phyloP scores from a whole-genome alignment of 2,888 invertebrate species.

The Thereva unica region DNA sequence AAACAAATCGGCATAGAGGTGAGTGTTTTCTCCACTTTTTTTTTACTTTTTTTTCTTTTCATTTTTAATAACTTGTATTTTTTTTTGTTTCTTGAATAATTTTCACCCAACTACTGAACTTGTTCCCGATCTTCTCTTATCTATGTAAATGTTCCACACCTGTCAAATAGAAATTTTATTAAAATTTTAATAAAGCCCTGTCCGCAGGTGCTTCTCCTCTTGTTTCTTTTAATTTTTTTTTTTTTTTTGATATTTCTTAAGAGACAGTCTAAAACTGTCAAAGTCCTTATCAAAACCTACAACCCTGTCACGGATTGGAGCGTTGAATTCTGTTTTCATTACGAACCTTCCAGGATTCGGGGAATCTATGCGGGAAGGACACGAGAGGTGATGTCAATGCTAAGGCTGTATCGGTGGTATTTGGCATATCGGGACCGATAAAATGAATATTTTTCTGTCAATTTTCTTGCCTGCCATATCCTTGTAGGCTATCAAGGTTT shows the following conservation, averaged over 20 bases:
- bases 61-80: neutral
- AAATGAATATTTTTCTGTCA: slow-evolving; percentile 2
- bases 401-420: neutral
- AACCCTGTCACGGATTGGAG: neutral
- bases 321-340: neutral
- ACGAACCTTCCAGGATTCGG: too few species aligned
- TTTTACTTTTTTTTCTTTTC: slow-evolving; percentile 4
- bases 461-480: neutral
- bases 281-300: slow-evolving; percentile 14
- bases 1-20: slow-evolving; percentile 99
- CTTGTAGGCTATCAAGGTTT: too few species aligned
- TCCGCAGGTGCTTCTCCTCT: neutral
- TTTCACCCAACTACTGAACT: neutral
- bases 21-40: slow-evolving; percentile 56
- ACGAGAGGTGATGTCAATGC: too few species aligned
- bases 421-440: neutral
- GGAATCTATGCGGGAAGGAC: too few species aligned
- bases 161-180: neutral
- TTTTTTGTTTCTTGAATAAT: neutral
- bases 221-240: slow-evolving; percentile 25
- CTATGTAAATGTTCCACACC: neutral
- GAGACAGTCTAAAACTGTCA: slow-evolving; percentile 11
- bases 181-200: neutral
- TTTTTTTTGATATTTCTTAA: slow-evolving; percentile 45
- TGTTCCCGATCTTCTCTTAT: neutral